These are phyloP conservation scores for Thermophis baileyi DNA, from an alignment of 2,113 vertebrate species.

Conservation along the genomic window DNA sequence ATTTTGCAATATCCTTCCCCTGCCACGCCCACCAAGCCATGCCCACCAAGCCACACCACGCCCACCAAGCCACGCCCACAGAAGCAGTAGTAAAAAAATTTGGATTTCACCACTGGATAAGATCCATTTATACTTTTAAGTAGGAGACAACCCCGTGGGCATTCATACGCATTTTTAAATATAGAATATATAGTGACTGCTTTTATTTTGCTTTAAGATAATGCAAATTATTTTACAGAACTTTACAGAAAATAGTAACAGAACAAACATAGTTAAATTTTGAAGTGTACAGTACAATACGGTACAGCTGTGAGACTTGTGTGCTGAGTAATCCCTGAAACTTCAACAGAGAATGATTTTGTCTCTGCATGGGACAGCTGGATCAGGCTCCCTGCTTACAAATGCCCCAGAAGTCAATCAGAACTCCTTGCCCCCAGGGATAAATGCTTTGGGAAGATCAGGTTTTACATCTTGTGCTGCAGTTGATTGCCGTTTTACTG, in stretches of 20 bases:
- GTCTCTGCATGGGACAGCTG: neutral
- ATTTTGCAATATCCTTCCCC: too few relatives aligned
- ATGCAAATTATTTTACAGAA: neutral
- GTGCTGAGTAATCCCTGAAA: neutral
- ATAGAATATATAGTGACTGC: neutral
- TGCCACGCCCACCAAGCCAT: too few relatives aligned
- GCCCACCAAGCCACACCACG: too few relatives aligned
- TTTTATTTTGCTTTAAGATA: neutral
- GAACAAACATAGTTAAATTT: neutral
- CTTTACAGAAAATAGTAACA: neutral
- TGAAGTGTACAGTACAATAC: neutral
- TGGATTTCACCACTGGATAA: too few relatives aligned
- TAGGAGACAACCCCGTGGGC: neutral
- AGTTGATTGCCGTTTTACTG: constrained; percentile 7
- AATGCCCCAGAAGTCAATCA: neutral
- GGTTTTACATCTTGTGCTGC: neutral
- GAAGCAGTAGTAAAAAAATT: too few relatives aligned
- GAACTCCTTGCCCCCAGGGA: neutral
- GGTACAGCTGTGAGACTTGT: neutral
- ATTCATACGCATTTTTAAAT: neutral
- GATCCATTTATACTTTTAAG: neutral
- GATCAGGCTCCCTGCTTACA: neutral
- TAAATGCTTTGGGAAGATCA: neutral
- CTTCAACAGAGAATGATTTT: neutral
- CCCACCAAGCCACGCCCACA: too few relatives aligned